Conservation (phyloP, 2,113 vertebrate genomes). For the Echinops telfairi region DNA sequence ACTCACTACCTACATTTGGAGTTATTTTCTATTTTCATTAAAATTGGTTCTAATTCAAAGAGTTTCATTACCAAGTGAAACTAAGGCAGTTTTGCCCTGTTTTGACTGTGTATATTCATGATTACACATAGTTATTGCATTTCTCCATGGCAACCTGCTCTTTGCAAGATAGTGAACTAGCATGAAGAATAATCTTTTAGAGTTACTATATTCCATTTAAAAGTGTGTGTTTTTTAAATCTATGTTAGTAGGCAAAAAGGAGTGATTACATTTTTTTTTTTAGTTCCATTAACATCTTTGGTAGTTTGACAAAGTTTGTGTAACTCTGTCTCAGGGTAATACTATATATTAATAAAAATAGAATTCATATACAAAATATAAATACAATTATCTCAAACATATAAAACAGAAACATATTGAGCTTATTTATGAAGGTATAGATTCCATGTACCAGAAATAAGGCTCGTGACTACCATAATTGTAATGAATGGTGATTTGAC, state of each 20-base stretch:
- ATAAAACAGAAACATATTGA: too few species aligned
- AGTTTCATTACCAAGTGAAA: slow-evolving; percentile 3
- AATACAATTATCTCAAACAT: too few species aligned
- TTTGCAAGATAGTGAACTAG: neutral
- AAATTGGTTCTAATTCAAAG: neutral
- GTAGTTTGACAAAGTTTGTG: neutral
- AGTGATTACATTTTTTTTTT: neutral
- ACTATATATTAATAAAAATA: neutral
- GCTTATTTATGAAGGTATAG: too few species aligned
- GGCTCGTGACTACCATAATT: neutral
- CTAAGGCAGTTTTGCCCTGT: neutral
- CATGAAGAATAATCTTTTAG: neutral
- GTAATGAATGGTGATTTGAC: neutral
- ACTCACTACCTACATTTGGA: neutral
- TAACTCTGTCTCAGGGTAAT: neutral
- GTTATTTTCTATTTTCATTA: neutral
- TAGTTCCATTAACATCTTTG: neutral
- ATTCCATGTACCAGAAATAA: neutral
- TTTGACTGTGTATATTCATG: neutral
- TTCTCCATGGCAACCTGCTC: neutral
- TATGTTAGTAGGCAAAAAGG: too few species aligned
- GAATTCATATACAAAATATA: too few species aligned
- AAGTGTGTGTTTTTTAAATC: neutral
- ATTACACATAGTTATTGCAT: neutral
- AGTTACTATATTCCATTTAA: neutral